Evolutionary conservation across 2,797 vertebrate species (phyloP).

Genomic region (Merluccius polli): DNA sequence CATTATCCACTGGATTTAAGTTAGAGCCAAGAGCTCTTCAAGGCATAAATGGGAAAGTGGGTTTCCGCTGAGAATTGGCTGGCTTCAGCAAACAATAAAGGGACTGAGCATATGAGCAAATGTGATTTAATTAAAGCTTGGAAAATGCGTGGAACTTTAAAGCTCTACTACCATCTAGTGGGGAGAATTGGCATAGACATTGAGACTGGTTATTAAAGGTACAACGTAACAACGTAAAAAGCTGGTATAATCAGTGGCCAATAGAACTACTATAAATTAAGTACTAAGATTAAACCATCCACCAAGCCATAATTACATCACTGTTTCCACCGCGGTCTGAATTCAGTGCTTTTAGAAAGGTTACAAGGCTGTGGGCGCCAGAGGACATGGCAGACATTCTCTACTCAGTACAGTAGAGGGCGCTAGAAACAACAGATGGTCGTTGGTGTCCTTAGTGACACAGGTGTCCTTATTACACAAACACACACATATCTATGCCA

Average conservation of each 20-base stretch:
- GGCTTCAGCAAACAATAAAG: neutral
- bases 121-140: neutral
- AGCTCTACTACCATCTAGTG: conserved; percentile 40
- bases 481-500: neutral
- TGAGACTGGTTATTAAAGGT: neutral
- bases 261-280: neutral
- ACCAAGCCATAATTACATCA: neutral
- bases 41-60: neutral
- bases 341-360: neutral
- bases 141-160: neutral
- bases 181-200: neutral
- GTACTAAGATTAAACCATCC: neutral
- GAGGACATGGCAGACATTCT: neutral
- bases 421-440: neutral
- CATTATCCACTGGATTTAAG: neutral
- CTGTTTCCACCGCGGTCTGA: neutral
- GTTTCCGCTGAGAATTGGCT: conserved; percentile 6
- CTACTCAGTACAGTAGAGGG: neutral
- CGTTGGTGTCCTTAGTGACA: neutral
- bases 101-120: neutral
- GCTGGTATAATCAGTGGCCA: neutral
- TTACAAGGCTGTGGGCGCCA: neutral
- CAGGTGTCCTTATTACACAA: neutral
- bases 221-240: neutral
- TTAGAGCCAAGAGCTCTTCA: neutral